Percentiles rank a stretch among this genome's conserved stretches.
Conservation (phyloP, 23 tunicate species). For the Ciona savignyi region DNA sequence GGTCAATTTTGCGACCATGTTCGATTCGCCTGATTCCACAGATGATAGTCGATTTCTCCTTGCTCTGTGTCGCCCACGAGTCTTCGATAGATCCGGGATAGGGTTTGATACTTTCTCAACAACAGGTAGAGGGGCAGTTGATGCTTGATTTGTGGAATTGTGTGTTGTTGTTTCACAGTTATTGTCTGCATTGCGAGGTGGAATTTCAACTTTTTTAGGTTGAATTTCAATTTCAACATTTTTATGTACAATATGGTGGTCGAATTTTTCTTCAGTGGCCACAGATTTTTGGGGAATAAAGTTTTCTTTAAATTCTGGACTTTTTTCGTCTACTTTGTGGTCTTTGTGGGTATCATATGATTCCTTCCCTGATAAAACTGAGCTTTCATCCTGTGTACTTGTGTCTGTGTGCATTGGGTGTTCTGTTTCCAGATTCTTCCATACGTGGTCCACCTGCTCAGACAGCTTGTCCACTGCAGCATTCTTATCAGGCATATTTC, state of each 20-base stretch:
- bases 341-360: neutral
- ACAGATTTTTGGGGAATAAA: neutral
- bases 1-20: neutral
- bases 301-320: neutral
- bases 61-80: neutral
- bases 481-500: neutral
- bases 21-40: neutral
- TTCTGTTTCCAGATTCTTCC: slow-evolving; percentile 39
- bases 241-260: neutral
- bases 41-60: neutral
- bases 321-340: neutral
- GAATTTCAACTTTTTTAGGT: neutral
- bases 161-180: neutral
- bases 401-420: neutral
- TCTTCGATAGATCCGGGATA: neutral
- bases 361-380: neutral
- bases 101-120: neutral
- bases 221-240: neutral
- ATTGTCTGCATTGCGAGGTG: neutral
- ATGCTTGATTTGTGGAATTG: neutral
- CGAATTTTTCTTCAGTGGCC: neutral
- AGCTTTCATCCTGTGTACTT: neutral
- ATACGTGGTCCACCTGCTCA: slow-evolving; percentile 45
- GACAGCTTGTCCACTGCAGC: slow-evolving; percentile 17
- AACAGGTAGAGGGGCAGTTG: neutral